A percentile compares a stretch with the other conserved stretches of the same genome.
Evolutionary conservation across 2,888 invertebrate species (phyloP).

Genomic region (Aspidapion aeneum): DNA sequence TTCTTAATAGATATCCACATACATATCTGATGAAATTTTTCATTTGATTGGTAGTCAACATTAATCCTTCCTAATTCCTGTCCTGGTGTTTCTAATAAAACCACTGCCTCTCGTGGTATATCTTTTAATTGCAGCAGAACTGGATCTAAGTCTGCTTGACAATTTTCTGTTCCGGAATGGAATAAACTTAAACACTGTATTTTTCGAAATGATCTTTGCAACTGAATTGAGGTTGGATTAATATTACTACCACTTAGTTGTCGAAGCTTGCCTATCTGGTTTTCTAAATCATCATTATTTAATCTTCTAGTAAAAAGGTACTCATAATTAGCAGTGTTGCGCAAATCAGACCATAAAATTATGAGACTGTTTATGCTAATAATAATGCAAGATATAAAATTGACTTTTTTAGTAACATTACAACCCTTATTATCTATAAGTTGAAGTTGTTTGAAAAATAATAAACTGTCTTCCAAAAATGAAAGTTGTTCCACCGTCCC

Average conservation of each 20-base stretch:
- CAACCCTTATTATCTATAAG: neutral
- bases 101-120: neutral
- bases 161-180: neutral
- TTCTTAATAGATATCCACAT: conserved; percentile 2
- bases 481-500: neutral
- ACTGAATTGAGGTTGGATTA: neutral
- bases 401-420: neutral
- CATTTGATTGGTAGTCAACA: neutral
- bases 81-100: neutral
- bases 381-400: neutral
- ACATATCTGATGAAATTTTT: conserved; percentile 14
- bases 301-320: neutral
- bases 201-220: neutral
- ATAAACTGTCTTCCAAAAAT: neutral
- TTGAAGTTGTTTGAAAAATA: neutral
- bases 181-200: neutral
- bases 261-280: neutral
- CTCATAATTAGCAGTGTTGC: neutral
- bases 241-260: neutral
- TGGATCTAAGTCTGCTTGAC: neutral
- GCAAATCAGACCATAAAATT: neutral
- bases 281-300: neutral
- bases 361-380: neutral
- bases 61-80: too few relatives aligned
- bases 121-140: neutral